These are phyloP conservation scores for Megaceryle alcyon DNA, from an alignment of 2,797 vertebrate species.

Conservation along the genomic window DNA sequence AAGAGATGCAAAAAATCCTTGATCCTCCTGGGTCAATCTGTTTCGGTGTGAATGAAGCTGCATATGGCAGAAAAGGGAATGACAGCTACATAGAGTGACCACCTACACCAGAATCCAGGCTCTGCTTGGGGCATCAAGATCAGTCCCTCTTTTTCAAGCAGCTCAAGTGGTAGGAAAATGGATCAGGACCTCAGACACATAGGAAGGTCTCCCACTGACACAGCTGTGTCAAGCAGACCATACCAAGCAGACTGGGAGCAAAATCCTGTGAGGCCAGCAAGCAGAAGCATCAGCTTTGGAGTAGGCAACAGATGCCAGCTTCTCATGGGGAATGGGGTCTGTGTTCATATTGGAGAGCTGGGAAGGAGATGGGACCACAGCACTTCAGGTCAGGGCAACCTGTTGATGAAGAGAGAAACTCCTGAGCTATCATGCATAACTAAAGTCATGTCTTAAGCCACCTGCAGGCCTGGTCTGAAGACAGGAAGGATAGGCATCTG, in stretches of 20 bases:
- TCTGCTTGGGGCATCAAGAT: not conserved
- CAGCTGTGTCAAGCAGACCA: not conserved
- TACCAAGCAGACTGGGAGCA: not conserved
- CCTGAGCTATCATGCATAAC: not conserved
- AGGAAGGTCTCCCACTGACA: not conserved
- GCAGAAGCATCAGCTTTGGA: not conserved
- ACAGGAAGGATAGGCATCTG: not conserved
- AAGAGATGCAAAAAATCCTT: not conserved
- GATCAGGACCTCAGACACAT: not conserved
- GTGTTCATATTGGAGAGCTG: not conserved
- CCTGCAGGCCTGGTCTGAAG: not conserved
- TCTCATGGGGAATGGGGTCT: not conserved
- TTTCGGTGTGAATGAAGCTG: not conserved
- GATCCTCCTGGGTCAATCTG: not conserved
- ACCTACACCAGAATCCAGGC: not conserved
- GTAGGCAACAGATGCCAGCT: not conserved
- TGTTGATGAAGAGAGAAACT: not conserved
- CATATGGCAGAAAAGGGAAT: not conserved
- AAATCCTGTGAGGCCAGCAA: not conserved
- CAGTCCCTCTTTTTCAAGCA: not conserved
- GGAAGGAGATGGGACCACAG: not conserved
- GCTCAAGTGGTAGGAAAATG: not conserved
- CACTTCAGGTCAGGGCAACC: not conserved
- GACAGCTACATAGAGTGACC: not conserved
- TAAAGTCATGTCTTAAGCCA: not conserved